A percentile compares a stretch with the other conserved stretches of the same genome.
Evolutionary conservation across 2,888 invertebrate species (phyloP).

Genomic region (Sarcophaga subvicina): DNA sequence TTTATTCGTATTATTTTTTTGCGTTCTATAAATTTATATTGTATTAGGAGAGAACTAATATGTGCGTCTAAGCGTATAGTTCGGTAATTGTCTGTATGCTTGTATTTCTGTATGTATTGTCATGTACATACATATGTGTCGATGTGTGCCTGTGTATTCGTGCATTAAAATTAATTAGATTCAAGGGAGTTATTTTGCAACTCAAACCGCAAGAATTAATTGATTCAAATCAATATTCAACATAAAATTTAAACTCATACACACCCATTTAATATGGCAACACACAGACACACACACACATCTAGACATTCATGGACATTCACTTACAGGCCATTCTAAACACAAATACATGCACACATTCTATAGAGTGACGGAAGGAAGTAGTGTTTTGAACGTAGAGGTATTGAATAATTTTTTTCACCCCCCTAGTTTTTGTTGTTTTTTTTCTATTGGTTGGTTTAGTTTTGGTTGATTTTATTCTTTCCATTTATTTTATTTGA

Average conservation of each 20-base stretch:
- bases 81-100: neutral
- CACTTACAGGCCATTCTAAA: neutral
- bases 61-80: slow-evolving; percentile 61
- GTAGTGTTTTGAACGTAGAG: no score
- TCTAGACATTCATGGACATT: neutral
- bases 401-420: no score
- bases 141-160: slow-evolving; percentile 76
- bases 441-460: slow-evolving; percentile 51
- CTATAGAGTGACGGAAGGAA: no score
- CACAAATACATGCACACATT: slow-evolving; percentile 39
- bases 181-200: slow-evolving; percentile 79
- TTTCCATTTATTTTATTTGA: slow-evolving; percentile 42
- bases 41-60: slow-evolving; percentile 36
- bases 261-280: slow-evolving; percentile 31
- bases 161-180: slow-evolving; percentile 82
- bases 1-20: slow-evolving; percentile 24
- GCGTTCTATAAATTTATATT: slow-evolving; percentile 19
- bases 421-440: slow-evolving; percentile 17
- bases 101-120: slow-evolving; percentile 1
- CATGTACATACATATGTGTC: slow-evolving; percentile 8
- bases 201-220: slow-evolving; percentile 78
- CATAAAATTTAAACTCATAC: slow-evolving; percentile 63
- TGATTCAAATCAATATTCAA: slow-evolving; percentile 82
- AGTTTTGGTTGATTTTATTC: slow-evolving; percentile 61
- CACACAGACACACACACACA: slow-evolving; percentile 25